phyloP scores from a whole-genome alignment of 2,888 invertebrate genomes.

The Ochropleura leucogaster region DNA sequence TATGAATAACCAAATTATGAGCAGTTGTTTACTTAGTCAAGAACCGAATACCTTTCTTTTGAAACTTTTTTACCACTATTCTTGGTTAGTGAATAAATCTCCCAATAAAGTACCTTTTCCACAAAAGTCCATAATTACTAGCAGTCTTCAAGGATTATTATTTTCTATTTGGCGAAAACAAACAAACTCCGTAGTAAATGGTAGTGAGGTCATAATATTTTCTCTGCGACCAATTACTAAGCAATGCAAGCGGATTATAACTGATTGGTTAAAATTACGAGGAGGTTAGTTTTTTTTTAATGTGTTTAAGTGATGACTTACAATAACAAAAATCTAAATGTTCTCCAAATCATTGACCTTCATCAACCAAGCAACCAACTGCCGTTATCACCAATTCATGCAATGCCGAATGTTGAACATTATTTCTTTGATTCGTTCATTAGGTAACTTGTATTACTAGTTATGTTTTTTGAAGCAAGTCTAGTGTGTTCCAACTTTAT shows the following conservation, averaged over 20 bases:
- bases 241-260: no score
- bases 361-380: no score
- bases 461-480: no score
- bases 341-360: not conserved
- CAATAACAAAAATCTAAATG: no score
- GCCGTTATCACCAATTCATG: no score
- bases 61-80: not conserved
- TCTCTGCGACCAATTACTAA: not conserved
- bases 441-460: no score
- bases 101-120: not conserved
- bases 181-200: not conserved
- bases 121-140: not conserved
- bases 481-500: no score
- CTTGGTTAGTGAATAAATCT: not conserved
- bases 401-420: no score
- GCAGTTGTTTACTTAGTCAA: not conserved
- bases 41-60: no score
- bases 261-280: not conserved
- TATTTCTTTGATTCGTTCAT: no score
- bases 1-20: no score
- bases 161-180: not conserved
- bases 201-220: not conserved
- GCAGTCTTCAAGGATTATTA: not conserved
- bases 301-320: not conserved
- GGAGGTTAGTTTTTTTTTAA: not conserved